Percentiles rank a stretch among this genome's conserved stretches.
phyloP scores from a whole-genome alignment of 1,140 invertebrate species.

The Drosophila auraria region DNA sequence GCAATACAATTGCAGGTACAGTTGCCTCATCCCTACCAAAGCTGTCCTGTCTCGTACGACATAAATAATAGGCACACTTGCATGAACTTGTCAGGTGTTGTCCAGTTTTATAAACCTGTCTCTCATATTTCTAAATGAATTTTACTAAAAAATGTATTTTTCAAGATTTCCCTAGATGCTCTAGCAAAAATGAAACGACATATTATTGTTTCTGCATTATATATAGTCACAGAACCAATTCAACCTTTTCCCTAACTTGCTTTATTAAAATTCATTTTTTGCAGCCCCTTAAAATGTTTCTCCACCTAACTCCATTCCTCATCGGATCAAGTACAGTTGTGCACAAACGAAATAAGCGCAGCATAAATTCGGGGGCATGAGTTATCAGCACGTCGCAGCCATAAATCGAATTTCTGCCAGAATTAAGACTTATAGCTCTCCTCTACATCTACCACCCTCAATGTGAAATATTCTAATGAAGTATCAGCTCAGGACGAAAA shows the following conservation, averaged over 20 bases:
- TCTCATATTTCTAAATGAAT: not conserved
- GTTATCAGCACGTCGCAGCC: slow-evolving; percentile 83
- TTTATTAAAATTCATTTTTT: not conserved
- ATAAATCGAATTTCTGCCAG: slow-evolving; percentile 81
- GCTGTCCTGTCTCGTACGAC: not conserved
- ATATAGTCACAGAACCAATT: not conserved
- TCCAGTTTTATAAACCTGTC: not conserved
- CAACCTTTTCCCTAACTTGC: not conserved
- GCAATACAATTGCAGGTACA: slow-evolving; percentile 1
- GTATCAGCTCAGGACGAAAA: slow-evolving; percentile 50
- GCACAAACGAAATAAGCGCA: slow-evolving; percentile 12
- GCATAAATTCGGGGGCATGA: slow-evolving; percentile 44
- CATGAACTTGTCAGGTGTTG: not conserved
- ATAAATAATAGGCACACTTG: slow-evolving; percentile 45
- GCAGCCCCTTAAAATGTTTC: not conserved
- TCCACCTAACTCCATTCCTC: not conserved
- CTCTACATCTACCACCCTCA: slow-evolving; percentile 21
- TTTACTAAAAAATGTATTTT: too few species aligned
- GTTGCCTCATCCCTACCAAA: not conserved
- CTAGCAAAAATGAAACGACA: too few species aligned
- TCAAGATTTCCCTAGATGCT: too few species aligned
- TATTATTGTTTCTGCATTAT: not conserved
- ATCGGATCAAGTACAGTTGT: slow-evolving; percentile 25
- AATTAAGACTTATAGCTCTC: slow-evolving; percentile 77
- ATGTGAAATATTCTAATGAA: slow-evolving; percentile 67